Percentiles rank a stretch among this genome's conserved stretches.
Conservation (phyloP, 2,113 vertebrate species). For the Morone saxatilis region DNA sequence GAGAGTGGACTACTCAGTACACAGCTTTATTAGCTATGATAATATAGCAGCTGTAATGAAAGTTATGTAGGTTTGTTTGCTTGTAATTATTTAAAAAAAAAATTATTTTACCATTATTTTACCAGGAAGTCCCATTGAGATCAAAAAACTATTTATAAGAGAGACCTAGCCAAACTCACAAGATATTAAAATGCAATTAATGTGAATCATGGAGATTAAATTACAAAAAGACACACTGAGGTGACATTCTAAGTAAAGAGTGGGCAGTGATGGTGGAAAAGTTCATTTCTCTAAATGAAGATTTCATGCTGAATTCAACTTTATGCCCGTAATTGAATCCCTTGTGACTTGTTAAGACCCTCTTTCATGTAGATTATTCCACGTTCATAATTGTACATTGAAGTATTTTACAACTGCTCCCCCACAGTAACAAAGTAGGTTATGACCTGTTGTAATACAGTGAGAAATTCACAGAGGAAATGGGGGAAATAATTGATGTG, state of each 20-base stretch:
- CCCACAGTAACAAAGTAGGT: constrained; percentile 40
- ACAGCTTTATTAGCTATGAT: neutral
- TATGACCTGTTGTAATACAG: constrained; percentile 30
- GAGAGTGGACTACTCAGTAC: neutral
- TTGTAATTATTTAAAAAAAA: too few species aligned
- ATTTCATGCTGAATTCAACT: constrained; percentile 38
- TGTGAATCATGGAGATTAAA: neutral
- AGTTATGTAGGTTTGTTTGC: neutral
- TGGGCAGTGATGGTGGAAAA: constrained; percentile 31
- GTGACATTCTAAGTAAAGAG: neutral
- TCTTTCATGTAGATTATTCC: constrained; percentile 26
- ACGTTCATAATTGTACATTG: constrained; percentile 22
- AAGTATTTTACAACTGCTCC: constrained; percentile 7
- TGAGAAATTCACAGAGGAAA: neutral
- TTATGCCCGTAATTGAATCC: constrained; percentile 49
- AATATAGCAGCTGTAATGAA: neutral
- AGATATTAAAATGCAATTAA: neutral
- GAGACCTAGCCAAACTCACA: too few species aligned
- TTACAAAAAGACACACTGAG: constrained; percentile 6
- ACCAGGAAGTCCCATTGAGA: too few species aligned
- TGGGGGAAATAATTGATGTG: neutral
- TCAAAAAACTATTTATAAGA: too few species aligned
- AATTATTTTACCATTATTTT: too few species aligned
- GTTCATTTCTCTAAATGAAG: constrained; percentile 38
- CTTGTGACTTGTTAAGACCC: constrained; percentile 38